phyloP scores from a whole-genome alignment of 2,113 vertebrate species.

The Stercorarius parasiticus region DNA sequence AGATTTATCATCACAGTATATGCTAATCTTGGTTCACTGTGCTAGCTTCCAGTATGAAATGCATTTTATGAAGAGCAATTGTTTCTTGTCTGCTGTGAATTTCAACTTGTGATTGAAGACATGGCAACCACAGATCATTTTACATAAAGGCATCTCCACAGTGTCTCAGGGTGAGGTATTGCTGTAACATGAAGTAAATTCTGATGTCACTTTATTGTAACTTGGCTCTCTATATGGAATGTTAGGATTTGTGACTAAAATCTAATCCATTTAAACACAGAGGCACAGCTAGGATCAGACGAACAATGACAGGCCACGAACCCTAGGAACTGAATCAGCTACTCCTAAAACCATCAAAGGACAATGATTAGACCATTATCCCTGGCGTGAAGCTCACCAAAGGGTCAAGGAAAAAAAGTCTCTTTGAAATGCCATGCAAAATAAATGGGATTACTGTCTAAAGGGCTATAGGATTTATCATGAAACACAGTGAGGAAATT shows the following conservation, averaged over 20 bases:
- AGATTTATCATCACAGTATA: not conserved
- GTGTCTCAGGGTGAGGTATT: not conserved
- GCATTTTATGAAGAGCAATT: not conserved
- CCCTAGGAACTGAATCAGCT: not conserved
- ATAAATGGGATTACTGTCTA: not conserved
- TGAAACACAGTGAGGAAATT: not conserved
- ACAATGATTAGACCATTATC: not conserved
- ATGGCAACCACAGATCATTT: not conserved
- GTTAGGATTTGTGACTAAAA: not conserved
- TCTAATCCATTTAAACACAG: not conserved
- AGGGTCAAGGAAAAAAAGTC: not conserved
- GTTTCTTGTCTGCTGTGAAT: not conserved
- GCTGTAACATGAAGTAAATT: not conserved
- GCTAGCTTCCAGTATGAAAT: not conserved
- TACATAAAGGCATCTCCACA: not conserved
- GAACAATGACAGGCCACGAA: not conserved
- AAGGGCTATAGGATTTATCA: not conserved
- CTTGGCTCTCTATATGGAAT: not conserved
- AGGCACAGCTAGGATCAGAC: not conserved
- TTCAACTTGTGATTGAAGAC: not conserved
- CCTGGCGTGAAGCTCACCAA: not conserved
- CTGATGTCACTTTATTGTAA: not conserved
- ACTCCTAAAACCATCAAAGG: not conserved
- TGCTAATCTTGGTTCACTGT: not conserved
- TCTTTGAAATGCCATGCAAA: not conserved